A percentile compares a stretch with the other conserved stretches of the same genome.
Evolutionary conservation across 2,113 vertebrate genomes (phyloP).

Genomic region (Strix aluco): DNA sequence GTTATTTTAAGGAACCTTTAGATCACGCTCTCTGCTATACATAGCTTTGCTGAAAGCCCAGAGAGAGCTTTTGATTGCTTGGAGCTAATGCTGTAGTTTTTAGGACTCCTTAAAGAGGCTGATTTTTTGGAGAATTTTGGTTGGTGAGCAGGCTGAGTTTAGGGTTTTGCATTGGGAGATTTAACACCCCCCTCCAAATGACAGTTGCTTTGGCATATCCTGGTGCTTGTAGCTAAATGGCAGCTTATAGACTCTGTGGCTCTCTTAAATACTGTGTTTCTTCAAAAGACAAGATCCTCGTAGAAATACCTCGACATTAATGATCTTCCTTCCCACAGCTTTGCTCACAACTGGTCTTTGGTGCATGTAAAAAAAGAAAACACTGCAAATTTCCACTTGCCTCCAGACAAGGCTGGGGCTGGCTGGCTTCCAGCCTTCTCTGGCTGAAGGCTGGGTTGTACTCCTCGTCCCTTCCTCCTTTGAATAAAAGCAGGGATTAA

Average conservation of each 20-base stretch:
- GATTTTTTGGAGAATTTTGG: not conserved
- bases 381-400: conserved; percentile 9
- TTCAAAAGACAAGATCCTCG: not conserved
- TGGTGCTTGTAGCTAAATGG: not conserved
- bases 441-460: not conserved
- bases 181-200: not conserved
- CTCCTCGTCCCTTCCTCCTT: conserved; percentile 14
- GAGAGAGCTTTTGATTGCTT: not conserved
- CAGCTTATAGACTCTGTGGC: not conserved
- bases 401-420: conserved; percentile 21
- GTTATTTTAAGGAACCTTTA: conserved; percentile 10
- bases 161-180: not conserved
- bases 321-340: conserved; percentile 1
- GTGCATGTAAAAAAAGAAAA: not conserved
- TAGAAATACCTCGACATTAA: not conserved
- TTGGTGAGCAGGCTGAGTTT: not conserved
- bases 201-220: not conserved
- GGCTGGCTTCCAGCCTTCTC: conserved; percentile 29
- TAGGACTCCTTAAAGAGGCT: not conserved
- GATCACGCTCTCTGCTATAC: not conserved
- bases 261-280: not conserved
- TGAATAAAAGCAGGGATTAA: conserved; percentile 41
- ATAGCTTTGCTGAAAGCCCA: not conserved
- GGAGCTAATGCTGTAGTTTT: not conserved
- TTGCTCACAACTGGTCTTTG: not conserved